Evolutionary conservation across 1,140 invertebrate species (phyloP).

Genomic region (Popillia japonica): DNA sequence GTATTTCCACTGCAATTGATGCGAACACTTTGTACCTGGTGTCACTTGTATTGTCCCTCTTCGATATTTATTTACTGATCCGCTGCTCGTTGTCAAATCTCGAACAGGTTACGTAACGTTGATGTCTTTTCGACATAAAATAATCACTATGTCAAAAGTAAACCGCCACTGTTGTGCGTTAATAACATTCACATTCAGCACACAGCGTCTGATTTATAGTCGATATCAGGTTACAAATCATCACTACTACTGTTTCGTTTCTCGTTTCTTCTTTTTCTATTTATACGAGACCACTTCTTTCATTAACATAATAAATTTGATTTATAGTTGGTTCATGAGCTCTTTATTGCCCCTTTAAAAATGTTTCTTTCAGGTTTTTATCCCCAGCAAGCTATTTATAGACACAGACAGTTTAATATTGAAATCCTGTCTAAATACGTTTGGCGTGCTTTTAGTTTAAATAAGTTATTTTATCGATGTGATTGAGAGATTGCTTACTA

Average conservation of each 20-base stretch:
- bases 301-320: conserved; percentile 27
- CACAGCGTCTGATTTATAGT: conserved; percentile 19
- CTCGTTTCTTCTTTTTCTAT: not conserved
- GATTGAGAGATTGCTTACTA: no score
- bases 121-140: conserved; percentile 29
- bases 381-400: not conserved
- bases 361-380: conserved; percentile 5
- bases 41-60: conserved; percentile 37
- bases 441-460: not conserved
- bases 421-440: not conserved
- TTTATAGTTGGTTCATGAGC: not conserved
- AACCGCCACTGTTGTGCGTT: conserved; percentile 19
- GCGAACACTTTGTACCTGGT: conserved; percentile 38
- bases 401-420: not conserved
- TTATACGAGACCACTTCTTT: conserved; percentile 11
- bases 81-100: conserved; percentile 4
- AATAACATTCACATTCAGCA: conserved; percentile 20
- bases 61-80: conserved; percentile 34
- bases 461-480: not conserved
- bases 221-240: conserved; percentile 32
- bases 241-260: not conserved
- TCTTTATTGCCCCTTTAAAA: not conserved
- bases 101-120: conserved; percentile 20
- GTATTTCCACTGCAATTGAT: conserved; percentile 38
- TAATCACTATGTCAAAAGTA: conserved; percentile 31